These are phyloP conservation scores for Azorinus chamasolen DNA, from an alignment of 2,888 invertebrate genomes.

Conservation along the genomic window DNA sequence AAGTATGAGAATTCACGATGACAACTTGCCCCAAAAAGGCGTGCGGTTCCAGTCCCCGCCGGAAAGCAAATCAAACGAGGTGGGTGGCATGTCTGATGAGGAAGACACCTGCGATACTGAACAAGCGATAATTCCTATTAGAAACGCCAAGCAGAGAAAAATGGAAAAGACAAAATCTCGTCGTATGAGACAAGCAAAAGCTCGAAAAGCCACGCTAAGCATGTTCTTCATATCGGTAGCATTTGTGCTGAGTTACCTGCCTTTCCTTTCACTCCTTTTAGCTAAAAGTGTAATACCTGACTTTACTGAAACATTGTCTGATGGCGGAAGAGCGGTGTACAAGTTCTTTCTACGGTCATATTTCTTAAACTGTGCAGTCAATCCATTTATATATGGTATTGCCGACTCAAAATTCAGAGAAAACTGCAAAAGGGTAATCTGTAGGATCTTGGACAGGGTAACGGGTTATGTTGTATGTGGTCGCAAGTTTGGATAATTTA, in stretches of 20 bases:
- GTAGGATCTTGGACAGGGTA: too few species aligned
- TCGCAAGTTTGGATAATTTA: too few species aligned
- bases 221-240: slow-evolving; percentile 69
- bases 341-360: slow-evolving; percentile 70
- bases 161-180: slow-evolving; percentile 31
- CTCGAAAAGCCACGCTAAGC: slow-evolving; percentile 66
- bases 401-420: slow-evolving; percentile 62
- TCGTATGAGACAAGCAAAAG: slow-evolving; percentile 37
- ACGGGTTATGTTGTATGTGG: too few species aligned
- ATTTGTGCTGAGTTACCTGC: slow-evolving; percentile 67
- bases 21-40: not conserved
- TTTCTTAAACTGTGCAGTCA: slow-evolving; percentile 71
- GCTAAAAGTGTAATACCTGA: slow-evolving; percentile 37
- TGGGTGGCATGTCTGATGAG: slow-evolving; percentile 21
- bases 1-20: not conserved
- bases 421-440: slow-evolving; percentile 18
- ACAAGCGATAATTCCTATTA: not conserved
- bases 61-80: slow-evolving; percentile 21
- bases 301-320: slow-evolving; percentile 56
- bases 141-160: not conserved
- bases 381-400: slow-evolving; percentile 75
- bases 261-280: slow-evolving; percentile 62
- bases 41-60: not conserved
- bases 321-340: slow-evolving; percentile 51
- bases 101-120: slow-evolving; percentile 28